Evolutionary conservation across 2,888 invertebrate species (phyloP).

Genomic region (Dolichopus griseipennis): DNA sequence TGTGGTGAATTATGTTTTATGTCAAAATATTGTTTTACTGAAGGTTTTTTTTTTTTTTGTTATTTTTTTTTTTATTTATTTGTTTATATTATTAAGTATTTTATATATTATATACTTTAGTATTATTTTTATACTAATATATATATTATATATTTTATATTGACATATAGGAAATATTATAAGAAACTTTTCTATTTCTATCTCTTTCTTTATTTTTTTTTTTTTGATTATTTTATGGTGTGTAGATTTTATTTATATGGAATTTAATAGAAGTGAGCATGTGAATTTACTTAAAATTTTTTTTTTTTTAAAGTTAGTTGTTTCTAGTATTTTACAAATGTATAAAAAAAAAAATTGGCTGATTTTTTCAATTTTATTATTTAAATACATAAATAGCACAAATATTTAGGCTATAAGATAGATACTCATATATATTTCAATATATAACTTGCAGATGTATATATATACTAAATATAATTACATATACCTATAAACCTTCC

Average conservation of each 20-base stretch:
- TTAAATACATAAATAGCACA: background rate
- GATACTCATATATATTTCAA: too few species aligned
- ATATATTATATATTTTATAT: background rate
- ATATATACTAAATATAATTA: too few species aligned
- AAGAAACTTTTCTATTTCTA: background rate
- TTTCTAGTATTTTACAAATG: background rate
- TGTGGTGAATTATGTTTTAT: slow-evolving; percentile 6
- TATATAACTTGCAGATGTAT: too few species aligned
- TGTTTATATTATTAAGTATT: too few species aligned
- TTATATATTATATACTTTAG: too few species aligned
- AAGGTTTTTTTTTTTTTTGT: background rate
- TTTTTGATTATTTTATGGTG: background rate
- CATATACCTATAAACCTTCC: too few species aligned
- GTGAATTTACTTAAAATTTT: background rate
- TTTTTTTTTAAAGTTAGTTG: background rate
- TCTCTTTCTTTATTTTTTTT: background rate
- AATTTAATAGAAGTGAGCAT: background rate
- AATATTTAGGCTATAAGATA: too few species aligned
- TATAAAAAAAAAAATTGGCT: background rate
- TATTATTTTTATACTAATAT: too few species aligned
- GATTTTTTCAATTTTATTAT: background rate
- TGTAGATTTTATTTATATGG: background rate
- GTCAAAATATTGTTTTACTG: slow-evolving; percentile 6
- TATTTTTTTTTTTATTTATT: background rate
- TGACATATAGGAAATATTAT: slow-evolving; percentile 2